These are phyloP conservation scores for Atractosteus spatula DNA, from an alignment of 2,113 vertebrate genomes.

Conservation along the genomic window DNA sequence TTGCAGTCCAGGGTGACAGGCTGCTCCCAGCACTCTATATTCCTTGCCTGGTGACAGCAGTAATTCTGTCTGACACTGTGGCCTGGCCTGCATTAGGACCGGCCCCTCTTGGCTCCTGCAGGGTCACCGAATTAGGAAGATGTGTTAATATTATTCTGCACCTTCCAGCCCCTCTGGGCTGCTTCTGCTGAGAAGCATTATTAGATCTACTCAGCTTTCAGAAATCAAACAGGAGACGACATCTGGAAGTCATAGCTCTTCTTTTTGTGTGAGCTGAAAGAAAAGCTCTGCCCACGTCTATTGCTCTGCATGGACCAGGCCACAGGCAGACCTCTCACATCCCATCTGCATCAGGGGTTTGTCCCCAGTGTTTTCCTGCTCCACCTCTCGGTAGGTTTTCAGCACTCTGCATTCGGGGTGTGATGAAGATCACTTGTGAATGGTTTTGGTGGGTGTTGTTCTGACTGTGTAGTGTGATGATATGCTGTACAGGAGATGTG, in stretches of 20 bases:
- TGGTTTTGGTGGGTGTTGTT: not conserved
- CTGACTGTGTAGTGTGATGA: not conserved
- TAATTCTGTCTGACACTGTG: constrained; percentile 31
- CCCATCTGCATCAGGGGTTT: not conserved
- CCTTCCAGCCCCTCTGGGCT: constrained; percentile 41
- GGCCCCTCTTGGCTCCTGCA: constrained; percentile 13
- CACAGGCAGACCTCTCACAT: not conserved
- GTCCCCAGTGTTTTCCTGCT: not conserved
- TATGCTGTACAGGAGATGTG: too few species aligned
- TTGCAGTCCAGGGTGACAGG: too few species aligned
- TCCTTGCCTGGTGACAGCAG: not conserved
- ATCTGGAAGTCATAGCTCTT: constrained; percentile 61
- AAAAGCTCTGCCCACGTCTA: constrained; percentile 1
- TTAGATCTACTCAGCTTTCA: constrained; percentile 47
- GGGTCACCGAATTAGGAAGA: constrained; percentile 39
- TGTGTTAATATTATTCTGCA: constrained; percentile 50
- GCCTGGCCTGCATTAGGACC: constrained; percentile 38
- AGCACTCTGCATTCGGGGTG: too few species aligned
- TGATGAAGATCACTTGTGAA: too few species aligned
- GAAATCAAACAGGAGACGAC: constrained; percentile 38
- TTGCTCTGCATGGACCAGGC: not conserved
- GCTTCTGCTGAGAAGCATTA: constrained; percentile 33
- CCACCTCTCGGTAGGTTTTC: too few species aligned
- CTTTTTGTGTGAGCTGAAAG: constrained; percentile 41
- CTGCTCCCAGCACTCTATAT: not conserved